phyloP scores from a whole-genome alignment of 2,797 vertebrate species.

The Kryptolebias ocellatus region DNA sequence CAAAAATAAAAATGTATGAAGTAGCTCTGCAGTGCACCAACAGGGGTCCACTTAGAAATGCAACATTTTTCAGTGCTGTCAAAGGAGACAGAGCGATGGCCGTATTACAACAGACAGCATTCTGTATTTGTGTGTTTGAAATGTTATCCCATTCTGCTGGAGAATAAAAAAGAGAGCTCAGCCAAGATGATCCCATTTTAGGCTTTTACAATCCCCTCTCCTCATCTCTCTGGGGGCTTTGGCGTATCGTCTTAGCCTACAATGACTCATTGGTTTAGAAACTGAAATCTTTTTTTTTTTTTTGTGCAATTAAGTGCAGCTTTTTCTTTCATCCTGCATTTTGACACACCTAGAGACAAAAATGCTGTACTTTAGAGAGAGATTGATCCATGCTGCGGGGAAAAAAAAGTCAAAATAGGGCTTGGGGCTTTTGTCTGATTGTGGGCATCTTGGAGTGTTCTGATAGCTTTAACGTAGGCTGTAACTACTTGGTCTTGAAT shows the following conservation, averaged over 20 bases:
- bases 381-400: conserved; percentile 4
- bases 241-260: conserved; percentile 86
- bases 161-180: conserved; percentile 47
- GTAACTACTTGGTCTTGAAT: neutral
- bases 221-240: conserved; percentile 85
- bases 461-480: neutral
- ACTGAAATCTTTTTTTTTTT: conserved; percentile 81
- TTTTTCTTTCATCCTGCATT: conserved; percentile 85
- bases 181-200: conserved; percentile 74
- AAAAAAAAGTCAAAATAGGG: conserved; percentile 14
- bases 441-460: conserved; percentile 6
- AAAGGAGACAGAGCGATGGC: conserved; percentile 50
- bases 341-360: conserved; percentile 33
- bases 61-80: conserved; percentile 46
- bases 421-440: conserved; percentile 1
- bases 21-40: conserved; percentile 13
- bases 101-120: conserved; percentile 55
- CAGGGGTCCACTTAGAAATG: conserved; percentile 38
- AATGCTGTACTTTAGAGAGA: conserved; percentile 4
- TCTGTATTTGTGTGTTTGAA: conserved; percentile 65
- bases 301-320: conserved; percentile 90
- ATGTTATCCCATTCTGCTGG: conserved; percentile 69
- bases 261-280: conserved; percentile 91
- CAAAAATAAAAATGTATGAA: conserved; percentile 6
- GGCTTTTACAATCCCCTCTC: conserved; percentile 67